Base-by-base conservation (phyloP, 2,888 invertebrate species). In the Tineola bisselliella region DNA sequence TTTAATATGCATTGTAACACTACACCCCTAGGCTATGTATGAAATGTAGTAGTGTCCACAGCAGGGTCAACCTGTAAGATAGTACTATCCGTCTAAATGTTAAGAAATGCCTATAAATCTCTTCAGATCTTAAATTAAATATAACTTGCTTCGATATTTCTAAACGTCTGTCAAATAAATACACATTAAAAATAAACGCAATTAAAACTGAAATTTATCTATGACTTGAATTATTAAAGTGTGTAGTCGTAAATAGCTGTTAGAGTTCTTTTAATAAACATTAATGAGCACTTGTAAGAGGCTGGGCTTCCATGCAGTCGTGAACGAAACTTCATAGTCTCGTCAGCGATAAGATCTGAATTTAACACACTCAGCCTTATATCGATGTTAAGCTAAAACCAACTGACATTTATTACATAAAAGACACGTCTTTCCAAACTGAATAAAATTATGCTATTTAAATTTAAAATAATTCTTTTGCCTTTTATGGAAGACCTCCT, bases 361-460 rank as follows among this genome's bases (percentile, higher is more conserved):
- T 15, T 48, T 48, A 48, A 48, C 48, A 48, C 48, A 48, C 17
- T 48, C 48, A 43, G 8, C 43, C 43, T 43, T 43, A 43, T 43
- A 43, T 25, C 25, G 25, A 25, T 25, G 25, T 25, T 25, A 25
- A 25, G 38, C 10, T 38, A 38, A 38, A n/a, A 48, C 15, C 48
- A 15, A 48, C 15, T 17, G 48, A 48, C 48, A 48, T 48, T 48
- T 48, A 48, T 48, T 48, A 48, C 48, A 48, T n/a, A 48, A 48
- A 48, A 48, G 10, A 48, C 48, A 48, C 48, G 48, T 48, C 48
- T 48, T 48, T 48, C 48, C 48, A 48, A 48, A 48, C 48, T 3
- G n/a, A n/a, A n/a, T n/a, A n/a, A 48, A 48, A 48, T 48, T 8
- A 17, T 48, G 48, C 17, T 13, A 48, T 48, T 48, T 48, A 48